Base-by-base conservation (phyloP, 2,113 vertebrate genomes). In the Austrofundulus limnaeus region DNA sequence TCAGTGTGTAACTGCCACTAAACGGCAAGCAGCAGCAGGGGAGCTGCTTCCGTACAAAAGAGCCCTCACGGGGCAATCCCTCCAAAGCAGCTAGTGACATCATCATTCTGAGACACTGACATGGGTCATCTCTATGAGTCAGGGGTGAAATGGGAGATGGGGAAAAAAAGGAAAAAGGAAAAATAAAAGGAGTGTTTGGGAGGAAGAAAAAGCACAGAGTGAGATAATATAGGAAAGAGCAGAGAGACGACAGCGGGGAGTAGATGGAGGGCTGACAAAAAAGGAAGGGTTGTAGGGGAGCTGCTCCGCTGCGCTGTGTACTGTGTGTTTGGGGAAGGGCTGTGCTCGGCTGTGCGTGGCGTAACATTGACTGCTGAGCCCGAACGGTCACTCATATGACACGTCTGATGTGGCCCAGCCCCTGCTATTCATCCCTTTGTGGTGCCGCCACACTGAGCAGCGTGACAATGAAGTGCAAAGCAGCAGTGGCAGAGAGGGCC, bases 401-500 rank as follows among this genome's bases (percentile, higher is more conserved):
- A 92, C 70, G 85, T 90, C 77, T 92, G 91, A 92, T 90, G 86
- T 71, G 87, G 89, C 84, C 90, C 91, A 75, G 86, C 90, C 90
- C 87, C 84, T 72, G 72, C 83, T 61, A 91, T 92, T 91, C 89
- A 92, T 84, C 77, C 77, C 83, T 92, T 92, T 92, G 92, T 92
- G 82, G 78, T 78, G 76, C 80, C 81, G 88, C 85, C 87, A 90
- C 87, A 91, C 88, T 91, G 91, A 91, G 89, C 85, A 72, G 82
- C 70, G 87, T 88, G 89, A 93, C 92, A 93, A 93, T 92, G 91
- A 91, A 88, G 89, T 89, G 87, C 85, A 88, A 82, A 91, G 90
- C 90, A 85, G 88, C 82, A 68, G 88, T 87, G 89, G 85, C 90
- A 90, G 84, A 80, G 77, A 90, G 88, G 88, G 88, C 90, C 89